Base-by-base conservation (phyloP, 2,888 invertebrate genomes). In the Aelia acuminata region DNA sequence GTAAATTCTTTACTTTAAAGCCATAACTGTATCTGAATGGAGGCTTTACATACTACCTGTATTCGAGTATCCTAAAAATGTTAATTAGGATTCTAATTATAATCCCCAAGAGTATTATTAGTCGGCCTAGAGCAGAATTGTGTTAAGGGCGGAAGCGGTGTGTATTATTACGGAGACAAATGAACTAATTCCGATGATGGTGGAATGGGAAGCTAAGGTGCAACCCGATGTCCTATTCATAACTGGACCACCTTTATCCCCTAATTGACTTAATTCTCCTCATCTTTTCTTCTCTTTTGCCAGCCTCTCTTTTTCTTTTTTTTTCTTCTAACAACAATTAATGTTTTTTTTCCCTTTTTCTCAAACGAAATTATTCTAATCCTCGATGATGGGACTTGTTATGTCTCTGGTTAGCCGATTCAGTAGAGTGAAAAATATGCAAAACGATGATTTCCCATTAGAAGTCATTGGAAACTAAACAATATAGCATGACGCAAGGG, bases 241-340 rank as follows among this genome's bases (percentile, higher is more conserved):
- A 63, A 63, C 63, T 63, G 63, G 63, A 63, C 63, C 63, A 63
- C 63, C 31, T 31, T 63, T 63, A 63, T 63, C 18, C 63, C 31
- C 18, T 63, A 63, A 63, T 63, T 63, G 31, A 18, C 31, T 63
- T 63, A 63, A 63, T 63, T 63, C 63, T 63, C 26, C 57, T 57
- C 57, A 31, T 57, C 57, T 3, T 57, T 18, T 31, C 57, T 57
- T 63, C 63, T 57, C 57, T 57, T 57, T 26, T 57, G 26, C 57
- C 50, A 50, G 57, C 57, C 26, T 63, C 15, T 63, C 18, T 18
- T 1, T 31, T 31, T 63, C 13, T 63, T 31, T 63, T 7, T 18
- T 1, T 31, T 31, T 63, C 13, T 63, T 31, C 63, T 31, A 63
- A 63, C 31, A 31, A 63, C 63, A 63, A 63, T 63, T 63, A 63